phyloP scores from a whole-genome alignment of 2,797 vertebrate species.

The Phoxinus dragarum region DNA sequence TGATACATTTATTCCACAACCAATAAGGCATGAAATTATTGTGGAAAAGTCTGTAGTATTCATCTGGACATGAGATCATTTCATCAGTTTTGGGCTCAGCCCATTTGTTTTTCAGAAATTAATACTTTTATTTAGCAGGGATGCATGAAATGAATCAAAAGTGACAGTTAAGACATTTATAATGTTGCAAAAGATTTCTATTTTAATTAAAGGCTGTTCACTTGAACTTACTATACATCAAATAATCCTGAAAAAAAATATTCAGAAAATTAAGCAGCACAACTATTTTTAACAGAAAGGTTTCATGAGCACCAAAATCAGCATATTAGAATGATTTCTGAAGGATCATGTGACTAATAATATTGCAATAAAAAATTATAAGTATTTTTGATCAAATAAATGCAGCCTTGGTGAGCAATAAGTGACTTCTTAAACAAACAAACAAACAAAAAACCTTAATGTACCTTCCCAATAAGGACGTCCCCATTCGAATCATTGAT shows the following conservation, averaged over 20 bases:
- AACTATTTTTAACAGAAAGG: background rate
- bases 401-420: background rate
- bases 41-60: background rate
- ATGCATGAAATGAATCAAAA: background rate
- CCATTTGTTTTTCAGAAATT: background rate
- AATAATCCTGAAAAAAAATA: background rate
- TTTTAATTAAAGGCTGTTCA: background rate
- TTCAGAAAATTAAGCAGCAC: background rate
- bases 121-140: background rate
- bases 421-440: background rate
- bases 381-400: background rate
- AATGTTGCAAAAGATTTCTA: background rate
- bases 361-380: too few relatives aligned
- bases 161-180: background rate
- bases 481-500: conserved; percentile 83
- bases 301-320: background rate
- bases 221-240: too few relatives aligned
- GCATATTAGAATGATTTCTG: background rate
- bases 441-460: too few relatives aligned
- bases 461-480: conserved; percentile 84
- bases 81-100: background rate
- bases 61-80: background rate
- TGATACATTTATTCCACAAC: background rate
- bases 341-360: background rate
- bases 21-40: background rate